Conservation (phyloP, 2,888 invertebrate genomes). For the Oxyteleia sp. region DNA sequence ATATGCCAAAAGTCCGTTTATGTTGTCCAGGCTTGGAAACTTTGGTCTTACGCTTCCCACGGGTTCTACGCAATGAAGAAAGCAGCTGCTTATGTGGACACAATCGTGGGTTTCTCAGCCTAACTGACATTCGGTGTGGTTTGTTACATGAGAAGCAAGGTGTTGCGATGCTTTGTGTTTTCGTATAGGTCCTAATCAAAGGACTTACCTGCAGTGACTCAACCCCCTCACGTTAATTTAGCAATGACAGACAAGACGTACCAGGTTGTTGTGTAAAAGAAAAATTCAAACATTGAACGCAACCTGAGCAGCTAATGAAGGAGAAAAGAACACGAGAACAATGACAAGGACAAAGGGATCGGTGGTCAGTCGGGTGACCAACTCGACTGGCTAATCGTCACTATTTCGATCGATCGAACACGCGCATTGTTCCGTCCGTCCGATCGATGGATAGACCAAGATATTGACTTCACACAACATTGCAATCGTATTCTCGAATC, state of each 20-base stretch:
- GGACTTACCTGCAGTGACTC: conserved; percentile 45
- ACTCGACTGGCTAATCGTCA: conserved; percentile 66
- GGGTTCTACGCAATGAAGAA: conserved; percentile 87
- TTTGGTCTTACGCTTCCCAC: conserved; percentile 90
- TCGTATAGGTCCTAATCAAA: conserved; percentile 40
- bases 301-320: conserved; percentile 63
- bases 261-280: conserved; percentile 44
- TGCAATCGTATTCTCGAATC: conserved; percentile 63
- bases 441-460: conserved; percentile 73
- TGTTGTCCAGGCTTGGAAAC: conserved; percentile 87
- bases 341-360: conserved; percentile 72
- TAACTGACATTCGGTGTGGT: conserved; percentile 29
- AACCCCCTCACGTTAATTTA: background rate
- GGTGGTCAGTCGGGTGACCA: conserved; percentile 71
- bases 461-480: conserved; percentile 67
- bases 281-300: conserved; percentile 39
- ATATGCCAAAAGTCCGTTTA: conserved; percentile 80
- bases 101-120: conserved; percentile 9
- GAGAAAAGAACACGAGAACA: conserved; percentile 66
- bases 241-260: conserved; percentile 13
- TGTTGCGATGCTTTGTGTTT: conserved; percentile 40
- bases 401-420: conserved; percentile 52
- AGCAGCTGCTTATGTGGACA: conserved; percentile 58
- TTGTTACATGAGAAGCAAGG: conserved; percentile 49
- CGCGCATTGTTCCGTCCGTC: conserved; percentile 61